Evolutionary conservation across 2,797 vertebrate species (phyloP).

Genomic region (Tarsius wallacei): DNA sequence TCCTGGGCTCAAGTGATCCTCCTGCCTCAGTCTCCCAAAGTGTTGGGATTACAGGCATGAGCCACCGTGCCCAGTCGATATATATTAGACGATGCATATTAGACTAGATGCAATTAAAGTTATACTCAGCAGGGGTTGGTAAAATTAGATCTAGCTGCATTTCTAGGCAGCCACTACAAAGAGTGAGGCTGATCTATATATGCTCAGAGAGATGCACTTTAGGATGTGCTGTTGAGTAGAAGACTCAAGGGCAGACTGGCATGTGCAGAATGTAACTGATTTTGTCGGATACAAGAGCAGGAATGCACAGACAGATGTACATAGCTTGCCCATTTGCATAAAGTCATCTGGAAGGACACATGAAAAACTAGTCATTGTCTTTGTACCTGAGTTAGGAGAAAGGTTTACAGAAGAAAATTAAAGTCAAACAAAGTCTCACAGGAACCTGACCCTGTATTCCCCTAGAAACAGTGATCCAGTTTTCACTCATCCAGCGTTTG

Average conservation of each 20-base stretch:
- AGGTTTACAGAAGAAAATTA: neutral
- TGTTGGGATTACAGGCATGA: no score
- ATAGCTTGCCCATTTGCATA: neutral
- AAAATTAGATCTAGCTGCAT: neutral
- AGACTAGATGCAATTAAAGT: neutral
- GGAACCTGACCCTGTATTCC: neutral
- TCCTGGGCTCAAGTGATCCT: no score
- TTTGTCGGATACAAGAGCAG: neutral
- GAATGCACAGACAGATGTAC: neutral
- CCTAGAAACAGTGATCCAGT: neutral
- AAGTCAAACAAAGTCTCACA: neutral
- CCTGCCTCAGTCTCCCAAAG: no score
- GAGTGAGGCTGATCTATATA: neutral
- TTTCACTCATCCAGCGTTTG: neutral
- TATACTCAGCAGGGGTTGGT: neutral
- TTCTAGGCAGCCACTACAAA: neutral
- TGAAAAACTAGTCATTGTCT: neutral
- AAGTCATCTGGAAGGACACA: neutral
- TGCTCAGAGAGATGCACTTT: neutral
- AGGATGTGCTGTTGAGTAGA: fast-evolving
- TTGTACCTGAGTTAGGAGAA: neutral
- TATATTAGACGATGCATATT: no score
- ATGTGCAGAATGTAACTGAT: fast-evolving
- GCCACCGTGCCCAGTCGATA: no score
- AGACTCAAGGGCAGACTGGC: neutral